These are phyloP conservation scores for Hippopotamyrus pictus DNA, from an alignment of 2,797 vertebrate species.

Conservation along the genomic window DNA sequence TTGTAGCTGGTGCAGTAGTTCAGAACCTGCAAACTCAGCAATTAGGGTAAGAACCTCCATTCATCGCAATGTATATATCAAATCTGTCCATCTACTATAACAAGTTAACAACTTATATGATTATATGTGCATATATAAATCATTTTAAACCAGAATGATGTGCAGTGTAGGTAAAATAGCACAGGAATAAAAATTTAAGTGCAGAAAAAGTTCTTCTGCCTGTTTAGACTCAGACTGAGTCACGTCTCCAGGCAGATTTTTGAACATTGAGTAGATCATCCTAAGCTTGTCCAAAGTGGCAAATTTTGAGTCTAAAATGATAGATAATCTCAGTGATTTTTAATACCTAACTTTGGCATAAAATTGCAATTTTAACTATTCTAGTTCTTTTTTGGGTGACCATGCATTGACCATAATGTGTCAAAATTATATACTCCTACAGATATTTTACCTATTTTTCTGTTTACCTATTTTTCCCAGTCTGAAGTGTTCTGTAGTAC, in stretches of 20 bases:
- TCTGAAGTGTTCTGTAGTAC: background rate
- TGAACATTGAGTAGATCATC: background rate
- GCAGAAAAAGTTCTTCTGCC: background rate
- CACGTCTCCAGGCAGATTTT: background rate
- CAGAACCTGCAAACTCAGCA: background rate
- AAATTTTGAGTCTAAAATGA: background rate
- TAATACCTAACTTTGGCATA: background rate
- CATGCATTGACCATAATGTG: background rate
- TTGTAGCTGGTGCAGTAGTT: background rate
- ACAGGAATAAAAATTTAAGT: background rate
- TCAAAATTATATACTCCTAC: background rate
- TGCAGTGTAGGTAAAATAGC: background rate
- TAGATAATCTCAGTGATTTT: background rate
- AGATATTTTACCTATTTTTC: background rate
- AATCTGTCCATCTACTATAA: background rate
- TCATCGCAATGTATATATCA: background rate
- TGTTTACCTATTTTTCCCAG: background rate
- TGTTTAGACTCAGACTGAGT: background rate
- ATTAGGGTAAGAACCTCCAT: background rate
- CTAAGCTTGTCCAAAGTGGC: background rate
- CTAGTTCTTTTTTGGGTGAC: background rate
- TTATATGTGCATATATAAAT: background rate
- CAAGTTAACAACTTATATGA: background rate
- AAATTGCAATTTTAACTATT: background rate
- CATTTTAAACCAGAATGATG: background rate